phyloP scores from a whole-genome alignment of 2,797 vertebrate species.

The Geotrypetes seraphini region DNA sequence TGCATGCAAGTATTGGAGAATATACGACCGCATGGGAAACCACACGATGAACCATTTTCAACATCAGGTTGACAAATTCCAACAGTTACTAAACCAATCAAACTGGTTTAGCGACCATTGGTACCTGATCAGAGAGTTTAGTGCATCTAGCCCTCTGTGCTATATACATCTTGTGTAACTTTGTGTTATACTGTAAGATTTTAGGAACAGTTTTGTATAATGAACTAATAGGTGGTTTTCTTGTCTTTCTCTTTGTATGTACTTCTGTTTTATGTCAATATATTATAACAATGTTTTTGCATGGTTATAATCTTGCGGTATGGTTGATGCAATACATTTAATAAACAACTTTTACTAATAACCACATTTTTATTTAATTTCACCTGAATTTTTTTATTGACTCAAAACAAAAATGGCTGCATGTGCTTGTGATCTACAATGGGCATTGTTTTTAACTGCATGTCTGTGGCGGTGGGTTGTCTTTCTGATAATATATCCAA shows the following conservation, averaged over 20 bases:
- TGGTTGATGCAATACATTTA: background rate
- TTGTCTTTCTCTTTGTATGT: background rate
- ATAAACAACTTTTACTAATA: slow-evolving; percentile 3
- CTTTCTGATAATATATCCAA: slow-evolving; percentile 25
- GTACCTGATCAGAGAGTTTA: too few species aligned
- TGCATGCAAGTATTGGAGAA: too few species aligned
- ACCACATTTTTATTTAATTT: background rate
- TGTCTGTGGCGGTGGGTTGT: slow-evolving; percentile 2
- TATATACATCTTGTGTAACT: too few species aligned
- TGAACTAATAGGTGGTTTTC: background rate
- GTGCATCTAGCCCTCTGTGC: too few species aligned
- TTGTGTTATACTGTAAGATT: too few species aligned
- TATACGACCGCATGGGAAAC: too few species aligned
- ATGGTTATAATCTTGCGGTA: background rate
- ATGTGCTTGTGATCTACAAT: slow-evolving; percentile 1
- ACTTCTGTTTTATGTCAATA: background rate
- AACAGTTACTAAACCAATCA: too few species aligned
- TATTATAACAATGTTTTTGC: background rate
- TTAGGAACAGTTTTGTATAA: too few species aligned
- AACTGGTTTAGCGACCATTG: too few species aligned
- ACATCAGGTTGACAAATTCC: too few species aligned
- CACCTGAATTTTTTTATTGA: background rate
- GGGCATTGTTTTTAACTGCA: slow-evolving; percentile 6
- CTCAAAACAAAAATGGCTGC: too few species aligned
- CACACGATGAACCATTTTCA: too few species aligned